phyloP scores from a whole-genome alignment of 2,797 vertebrate species.

The Brachyalestes nurse region DNA sequence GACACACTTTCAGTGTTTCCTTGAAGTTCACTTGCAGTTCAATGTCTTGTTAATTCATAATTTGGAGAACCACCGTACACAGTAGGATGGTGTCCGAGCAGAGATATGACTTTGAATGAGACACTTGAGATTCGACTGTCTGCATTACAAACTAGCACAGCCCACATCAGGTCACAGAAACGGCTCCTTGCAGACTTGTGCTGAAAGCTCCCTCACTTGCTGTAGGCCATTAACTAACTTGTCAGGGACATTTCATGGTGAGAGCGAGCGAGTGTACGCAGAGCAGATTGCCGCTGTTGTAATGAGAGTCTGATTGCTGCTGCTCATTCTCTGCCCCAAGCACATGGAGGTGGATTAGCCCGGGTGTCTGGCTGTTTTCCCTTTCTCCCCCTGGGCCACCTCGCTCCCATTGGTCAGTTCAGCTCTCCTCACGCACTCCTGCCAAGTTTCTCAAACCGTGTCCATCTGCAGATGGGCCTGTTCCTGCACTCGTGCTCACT shows the following conservation, averaged over 20 bases:
- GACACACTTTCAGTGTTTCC: constrained; percentile 4
- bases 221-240: constrained; percentile 26
- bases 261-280: constrained; percentile 56
- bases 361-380: constrained; percentile 72
- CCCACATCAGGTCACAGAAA: not conserved
- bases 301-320: constrained; percentile 59
- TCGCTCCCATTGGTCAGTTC: constrained; percentile 76
- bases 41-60: constrained; percentile 35
- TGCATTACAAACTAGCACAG: not conserved
- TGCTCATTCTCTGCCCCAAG: constrained; percentile 66
- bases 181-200: not conserved
- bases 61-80: constrained; percentile 13
- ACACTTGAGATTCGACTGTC: constrained; percentile 15
- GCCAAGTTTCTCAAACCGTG: constrained; percentile 80
- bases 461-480: constrained; percentile 79
- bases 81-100: not conserved
- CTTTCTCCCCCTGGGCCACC: constrained; percentile 72
- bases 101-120: constrained; percentile 4
- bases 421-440: constrained; percentile 76
- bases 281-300: constrained; percentile 69
- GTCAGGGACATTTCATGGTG: constrained; percentile 63
- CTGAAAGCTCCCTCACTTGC: constrained; percentile 11
- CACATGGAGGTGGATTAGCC: constrained; percentile 70
- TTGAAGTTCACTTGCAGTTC: not conserved
- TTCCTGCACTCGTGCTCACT: constrained; percentile 68